Evolutionary conservation across 2,888 invertebrate genomes (phyloP).

Genomic region (Aphodius sticticus): DNA sequence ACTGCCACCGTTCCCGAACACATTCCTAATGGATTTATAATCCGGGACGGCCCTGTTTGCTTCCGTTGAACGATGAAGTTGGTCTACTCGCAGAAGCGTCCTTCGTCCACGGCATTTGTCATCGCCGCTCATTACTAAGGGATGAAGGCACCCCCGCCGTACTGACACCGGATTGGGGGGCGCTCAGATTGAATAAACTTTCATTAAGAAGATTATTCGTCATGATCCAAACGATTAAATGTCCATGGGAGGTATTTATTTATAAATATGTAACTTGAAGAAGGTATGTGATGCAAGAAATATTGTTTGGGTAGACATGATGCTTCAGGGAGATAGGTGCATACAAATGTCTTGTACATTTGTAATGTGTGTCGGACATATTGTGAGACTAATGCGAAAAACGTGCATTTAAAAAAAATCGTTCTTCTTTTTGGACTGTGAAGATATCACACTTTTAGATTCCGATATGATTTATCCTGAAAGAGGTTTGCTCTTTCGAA

Average conservation of each 20-base stretch:
- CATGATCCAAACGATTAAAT: background rate
- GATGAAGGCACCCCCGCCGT: background rate
- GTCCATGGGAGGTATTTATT: background rate
- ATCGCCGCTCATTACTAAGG: slow-evolving; percentile 4
- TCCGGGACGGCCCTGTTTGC: background rate
- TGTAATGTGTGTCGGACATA: too few relatives aligned
- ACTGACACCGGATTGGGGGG: background rate
- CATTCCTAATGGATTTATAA: slow-evolving; percentile 4
- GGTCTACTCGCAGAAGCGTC: background rate
- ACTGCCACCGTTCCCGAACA: background rate
- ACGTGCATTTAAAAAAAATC: too few relatives aligned
- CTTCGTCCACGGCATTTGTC: background rate
- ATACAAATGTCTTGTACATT: too few relatives aligned
- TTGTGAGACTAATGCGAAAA: too few relatives aligned
- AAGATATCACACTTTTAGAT: too few relatives aligned
- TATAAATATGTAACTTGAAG: background rate
- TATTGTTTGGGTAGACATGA: too few relatives aligned
- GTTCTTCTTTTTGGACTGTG: too few relatives aligned
- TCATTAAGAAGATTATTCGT: background rate
- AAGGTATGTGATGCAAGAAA: too few relatives aligned
- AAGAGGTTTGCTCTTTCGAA: too few relatives aligned
- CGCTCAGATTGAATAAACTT: background rate
- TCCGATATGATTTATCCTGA: too few relatives aligned
- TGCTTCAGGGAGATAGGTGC: too few relatives aligned
- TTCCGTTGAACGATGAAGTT: background rate